Evolutionary conservation across 2,888 invertebrate species (phyloP), one percentile per base, ranked within the genome.

Genomic region (Tenthredo notha): DNA sequence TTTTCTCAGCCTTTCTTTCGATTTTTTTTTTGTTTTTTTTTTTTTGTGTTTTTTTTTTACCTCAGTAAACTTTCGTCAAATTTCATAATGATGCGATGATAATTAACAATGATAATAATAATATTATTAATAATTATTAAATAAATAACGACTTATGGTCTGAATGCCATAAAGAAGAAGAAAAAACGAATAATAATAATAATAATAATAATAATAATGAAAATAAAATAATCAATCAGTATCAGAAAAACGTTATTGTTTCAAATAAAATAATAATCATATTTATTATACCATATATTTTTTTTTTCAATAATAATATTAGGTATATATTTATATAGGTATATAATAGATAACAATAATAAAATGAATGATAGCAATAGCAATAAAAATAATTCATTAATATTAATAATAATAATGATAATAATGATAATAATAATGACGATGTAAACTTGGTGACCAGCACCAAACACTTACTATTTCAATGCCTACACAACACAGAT

Each of bases 401-500:
- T 86, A 87, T 88, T 88, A 88, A 87, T 85, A 86, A 85, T 90
- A 90, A 90, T 50, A 86, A 85, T 90, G 90, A 90, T 90, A 86
- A 87, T 86, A 82, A 85, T 78, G 21, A 75, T 50, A 87, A 86
- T 90, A 90, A 90, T 90, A 74, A 85, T 78, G 85, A 58, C 78
- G 91, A 89, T 86, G 87, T 90, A 89, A 83, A 88, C 90, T 92
- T 91, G 93, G 91, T 92, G 93, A 86, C 93, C 93, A 93, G 93
- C 93, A 93, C 92, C 93, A 93, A 92, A 92, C 91, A 91, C 89
- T 91, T 91, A 90, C 90, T 92, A 92, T 90, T 90, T 90, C 91
- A 92, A 90, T 91, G 90, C 90, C 92, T 92, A 93, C 92, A 91
- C 92, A 91, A 92, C 92, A 93, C 92, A 92, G 90, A 92, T 92